Percentiles rank a stretch among this genome's conserved stretches.
phyloP scores from a whole-genome alignment of 2,797 vertebrate species.

The Allobates femoralis region DNA sequence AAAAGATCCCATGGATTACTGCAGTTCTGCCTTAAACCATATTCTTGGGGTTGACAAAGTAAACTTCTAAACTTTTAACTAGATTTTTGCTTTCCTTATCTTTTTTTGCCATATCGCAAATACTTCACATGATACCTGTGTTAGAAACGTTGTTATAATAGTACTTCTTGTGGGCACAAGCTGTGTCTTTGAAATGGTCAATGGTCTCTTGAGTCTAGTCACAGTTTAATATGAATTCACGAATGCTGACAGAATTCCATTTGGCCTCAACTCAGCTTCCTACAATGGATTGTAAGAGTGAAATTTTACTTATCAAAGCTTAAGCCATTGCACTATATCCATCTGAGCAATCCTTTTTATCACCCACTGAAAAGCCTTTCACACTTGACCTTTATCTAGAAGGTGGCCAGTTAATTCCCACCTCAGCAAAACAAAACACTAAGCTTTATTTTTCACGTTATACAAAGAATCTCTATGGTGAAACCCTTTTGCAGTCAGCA shows the following conservation, averaged over 20 bases:
- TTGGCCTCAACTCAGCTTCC: conserved; percentile 31
- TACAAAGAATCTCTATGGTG: neutral
- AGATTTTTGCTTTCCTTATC: conserved; percentile 53
- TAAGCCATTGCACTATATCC: conserved; percentile 31
- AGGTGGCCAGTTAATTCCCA: conserved; percentile 39
- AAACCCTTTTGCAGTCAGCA: neutral
- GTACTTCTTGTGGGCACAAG: conserved; percentile 40
- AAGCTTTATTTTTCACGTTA: conserved; percentile 42
- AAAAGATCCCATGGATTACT: conserved; percentile 9
- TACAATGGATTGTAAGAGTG: conserved; percentile 20
- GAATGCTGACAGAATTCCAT: conserved; percentile 47
- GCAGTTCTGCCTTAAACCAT: conserved; percentile 33
- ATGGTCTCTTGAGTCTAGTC: conserved; percentile 52
- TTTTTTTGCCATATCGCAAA: conserved; percentile 44
- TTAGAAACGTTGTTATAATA: conserved; percentile 29
- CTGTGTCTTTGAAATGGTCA: conserved; percentile 58
- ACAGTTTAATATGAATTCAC: conserved; percentile 59
- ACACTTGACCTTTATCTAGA: conserved; percentile 43
- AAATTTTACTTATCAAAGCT: conserved; percentile 33
- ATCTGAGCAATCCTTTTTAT: conserved; percentile 48
- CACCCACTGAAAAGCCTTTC: conserved; percentile 29
- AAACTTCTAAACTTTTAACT: conserved; percentile 56
- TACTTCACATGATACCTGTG: conserved; percentile 48
- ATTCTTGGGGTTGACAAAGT: conserved; percentile 37
- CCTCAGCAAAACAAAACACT: conserved; percentile 36